Conservation (phyloP, 2,797 vertebrate genomes). For the Syndactyla subalaris region DNA sequence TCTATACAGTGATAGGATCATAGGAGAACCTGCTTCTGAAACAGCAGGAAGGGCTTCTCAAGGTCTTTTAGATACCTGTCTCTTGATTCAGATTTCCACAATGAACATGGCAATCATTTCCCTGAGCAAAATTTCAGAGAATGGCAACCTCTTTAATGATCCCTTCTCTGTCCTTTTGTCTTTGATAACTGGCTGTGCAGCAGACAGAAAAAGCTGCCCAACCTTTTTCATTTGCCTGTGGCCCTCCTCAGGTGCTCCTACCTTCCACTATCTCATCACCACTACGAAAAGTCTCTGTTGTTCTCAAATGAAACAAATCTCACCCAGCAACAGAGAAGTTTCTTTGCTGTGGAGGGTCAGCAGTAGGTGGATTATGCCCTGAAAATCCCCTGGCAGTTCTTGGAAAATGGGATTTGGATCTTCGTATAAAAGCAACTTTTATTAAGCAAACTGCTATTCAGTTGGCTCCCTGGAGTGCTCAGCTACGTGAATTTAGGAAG, state of each 20-base stretch:
- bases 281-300: background rate
- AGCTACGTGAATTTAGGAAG: slow-evolving; percentile 34
- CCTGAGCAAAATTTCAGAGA: background rate
- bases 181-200: background rate
- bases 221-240: background rate
- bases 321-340: background rate
- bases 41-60: background rate
- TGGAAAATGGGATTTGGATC: slow-evolving; percentile 69
- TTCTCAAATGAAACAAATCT: background rate
- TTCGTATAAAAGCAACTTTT: slow-evolving; percentile 66
- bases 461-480: slow-evolving; percentile 38
- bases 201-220: background rate
- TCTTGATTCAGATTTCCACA: background rate
- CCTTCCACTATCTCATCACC: background rate
- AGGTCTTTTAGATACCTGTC: background rate
- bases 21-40: background rate
- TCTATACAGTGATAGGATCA: background rate
- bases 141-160: background rate
- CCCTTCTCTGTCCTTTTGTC: background rate
- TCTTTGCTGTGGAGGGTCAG: background rate
- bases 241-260: background rate
- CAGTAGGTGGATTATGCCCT: slow-evolving; percentile 46
- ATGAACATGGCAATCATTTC: accelerated
- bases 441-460: slow-evolving; percentile 52
- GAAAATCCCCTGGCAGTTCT: slow-evolving; percentile 61